These are phyloP conservation scores for Thermophis baileyi DNA, from an alignment of 2,113 vertebrate species.

Conservation along the genomic window DNA sequence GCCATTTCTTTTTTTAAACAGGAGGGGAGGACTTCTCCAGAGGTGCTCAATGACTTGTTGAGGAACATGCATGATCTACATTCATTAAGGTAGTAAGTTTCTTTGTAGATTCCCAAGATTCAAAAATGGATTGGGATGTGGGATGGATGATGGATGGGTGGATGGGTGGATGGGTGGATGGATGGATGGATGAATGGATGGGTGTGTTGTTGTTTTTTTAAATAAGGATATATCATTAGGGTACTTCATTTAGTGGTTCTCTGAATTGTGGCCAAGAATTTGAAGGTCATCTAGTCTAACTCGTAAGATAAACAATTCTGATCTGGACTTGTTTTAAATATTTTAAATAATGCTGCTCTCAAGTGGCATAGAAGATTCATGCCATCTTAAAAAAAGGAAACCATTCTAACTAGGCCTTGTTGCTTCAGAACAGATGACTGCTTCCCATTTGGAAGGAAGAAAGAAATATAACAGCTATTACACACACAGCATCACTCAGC, in stretches of 20 bases:
- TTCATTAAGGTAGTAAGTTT: not conserved
- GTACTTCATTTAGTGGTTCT: not conserved
- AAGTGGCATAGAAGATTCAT: slow-evolving; percentile 27
- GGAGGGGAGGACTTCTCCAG: not conserved
- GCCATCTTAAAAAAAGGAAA: slow-evolving; percentile 28
- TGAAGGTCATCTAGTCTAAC: slow-evolving; percentile 22
- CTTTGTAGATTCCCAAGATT: not conserved
- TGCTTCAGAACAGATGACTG: slow-evolving; percentile 59
- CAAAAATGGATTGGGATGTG: not conserved
- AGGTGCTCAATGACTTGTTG: not conserved
- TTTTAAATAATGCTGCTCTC: slow-evolving; percentile 4
- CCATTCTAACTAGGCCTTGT: slow-evolving; percentile 58
- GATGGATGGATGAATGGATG: not conserved
- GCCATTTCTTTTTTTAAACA: not conserved
- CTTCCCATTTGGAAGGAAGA: slow-evolving; percentile 50
- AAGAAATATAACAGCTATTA: slow-evolving; percentile 64
- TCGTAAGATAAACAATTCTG: not conserved
- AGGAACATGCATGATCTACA: not conserved
- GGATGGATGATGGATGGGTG: not conserved
- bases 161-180: not conserved
- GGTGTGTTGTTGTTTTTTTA: too few species aligned
- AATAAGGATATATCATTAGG: not conserved
- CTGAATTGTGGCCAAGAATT: not conserved
- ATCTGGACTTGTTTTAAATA: slow-evolving; percentile 29
- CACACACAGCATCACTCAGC: slow-evolving; percentile 71